Conservation (phyloP, 2,113 vertebrate species). For the Gopherus evgoodei region DNA sequence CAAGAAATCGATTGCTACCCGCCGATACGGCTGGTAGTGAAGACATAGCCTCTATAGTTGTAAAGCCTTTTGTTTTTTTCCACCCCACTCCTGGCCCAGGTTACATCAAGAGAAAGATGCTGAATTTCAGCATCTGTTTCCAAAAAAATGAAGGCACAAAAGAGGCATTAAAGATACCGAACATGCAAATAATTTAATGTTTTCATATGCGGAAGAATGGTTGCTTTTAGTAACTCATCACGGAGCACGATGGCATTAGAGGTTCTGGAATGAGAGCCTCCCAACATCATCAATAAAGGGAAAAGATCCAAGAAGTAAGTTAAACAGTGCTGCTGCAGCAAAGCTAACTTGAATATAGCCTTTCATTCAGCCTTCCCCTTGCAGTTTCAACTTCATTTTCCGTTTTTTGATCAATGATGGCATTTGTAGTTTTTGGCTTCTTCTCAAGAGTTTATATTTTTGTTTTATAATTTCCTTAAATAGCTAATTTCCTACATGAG, state of each 20-base stretch:
- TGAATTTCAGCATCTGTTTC: conserved; percentile 59
- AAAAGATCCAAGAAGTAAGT: conserved; percentile 72
- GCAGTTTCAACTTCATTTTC: conserved; percentile 32
- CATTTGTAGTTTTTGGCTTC: conserved; percentile 64
- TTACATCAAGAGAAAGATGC: conserved; percentile 57
- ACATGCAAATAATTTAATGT: conserved; percentile 62
- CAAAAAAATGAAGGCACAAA: conserved; percentile 55
- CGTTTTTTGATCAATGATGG: conserved; percentile 71
- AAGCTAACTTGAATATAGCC: conserved; percentile 61
- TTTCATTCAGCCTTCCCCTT: conserved; percentile 66
- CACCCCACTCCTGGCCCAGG: conserved; percentile 9
- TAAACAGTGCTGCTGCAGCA: conserved; percentile 60
- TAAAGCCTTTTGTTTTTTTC: conserved; percentile 44
- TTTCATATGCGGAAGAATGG: conserved; percentile 69
- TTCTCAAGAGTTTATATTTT: conserved; percentile 64
- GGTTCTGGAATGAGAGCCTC: conserved; percentile 69
- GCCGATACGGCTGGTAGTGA: no score
- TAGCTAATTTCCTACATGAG: conserved; percentile 71
- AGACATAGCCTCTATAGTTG: background rate
- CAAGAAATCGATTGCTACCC: no score
- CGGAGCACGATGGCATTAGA: conserved; percentile 57
- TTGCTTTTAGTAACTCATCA: conserved; percentile 74
- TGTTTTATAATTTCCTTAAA: conserved; percentile 67
- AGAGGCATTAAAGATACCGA: conserved; percentile 55
- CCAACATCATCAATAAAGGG: conserved; percentile 74